Evolutionary conservation across 1,140 invertebrate species (phyloP), one percentile per base, ranked within the genome.

Genomic region (Hydropsyche tenuis): DNA sequence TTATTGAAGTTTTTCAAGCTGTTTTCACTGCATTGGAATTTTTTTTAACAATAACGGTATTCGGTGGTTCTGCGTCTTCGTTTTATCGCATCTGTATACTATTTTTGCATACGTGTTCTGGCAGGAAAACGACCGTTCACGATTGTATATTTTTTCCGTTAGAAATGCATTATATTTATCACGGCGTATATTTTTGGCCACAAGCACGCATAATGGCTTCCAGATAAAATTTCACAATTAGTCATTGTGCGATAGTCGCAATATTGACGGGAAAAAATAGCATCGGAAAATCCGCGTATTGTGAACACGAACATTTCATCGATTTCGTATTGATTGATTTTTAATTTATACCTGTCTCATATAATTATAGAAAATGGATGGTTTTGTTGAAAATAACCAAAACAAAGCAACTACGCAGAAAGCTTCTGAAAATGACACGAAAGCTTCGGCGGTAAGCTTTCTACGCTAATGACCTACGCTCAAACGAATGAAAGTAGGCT

Each of bases 161-260:
- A 60, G 56, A 60, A 60, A 60, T 60, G 56, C 56, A 60, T 60
- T 60, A 60, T 60, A 60, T 60, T 60, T 60, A 60, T 60, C 56
- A 11, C 22, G 4, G 7, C 56, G 22, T 60, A 25, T 60, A 60
- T 60, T 60, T 60, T 60, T 60, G 56, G 22, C 56, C 23, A 60
- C 22, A 25, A 60, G 18, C 51, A 56, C 22, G 51, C 56, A 23
- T 60, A 60, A 60, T 60, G 56, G 56, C 23, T 60, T 60, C 23
- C 56, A 60, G 56, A 60, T 60, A 60, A 60, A 60, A 60, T 60
- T 60, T 60, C 22, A 60, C 56, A 60, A 60, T 60, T 60, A 60
- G 56, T 60, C 56, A 60, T 60, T 60, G 56, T 27, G 56, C 56
- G 56, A 14, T 60, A 23, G 56, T 22, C 30, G 20, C 20, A 27